phyloP scores from a whole-genome alignment of 2,888 invertebrate species.

The Andricus quercusramuli region DNA sequence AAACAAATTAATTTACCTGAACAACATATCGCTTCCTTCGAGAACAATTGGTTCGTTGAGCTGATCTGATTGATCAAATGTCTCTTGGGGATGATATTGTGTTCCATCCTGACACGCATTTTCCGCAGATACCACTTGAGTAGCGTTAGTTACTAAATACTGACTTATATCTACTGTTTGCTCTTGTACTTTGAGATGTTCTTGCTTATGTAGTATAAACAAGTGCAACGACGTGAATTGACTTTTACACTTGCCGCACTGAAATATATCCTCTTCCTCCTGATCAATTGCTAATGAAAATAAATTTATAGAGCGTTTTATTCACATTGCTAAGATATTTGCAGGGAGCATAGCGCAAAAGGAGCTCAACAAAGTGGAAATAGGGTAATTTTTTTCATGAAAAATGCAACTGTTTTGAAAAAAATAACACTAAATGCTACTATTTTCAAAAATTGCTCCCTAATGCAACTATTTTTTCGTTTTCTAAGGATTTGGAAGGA shows the following conservation, averaged over 20 bases:
- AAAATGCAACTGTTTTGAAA: no score
- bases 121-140: slow-evolving; percentile 63
- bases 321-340: not conserved
- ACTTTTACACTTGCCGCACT: slow-evolving; percentile 85
- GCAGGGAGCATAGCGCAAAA: no score
- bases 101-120: slow-evolving; percentile 66
- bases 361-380: no score
- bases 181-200: slow-evolving; percentile 72
- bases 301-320: slow-evolving; percentile 22
- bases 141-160: slow-evolving; percentile 71
- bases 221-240: slow-evolving; percentile 82
- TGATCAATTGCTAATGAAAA: slow-evolving; percentile 70
- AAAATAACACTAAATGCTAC: no score
- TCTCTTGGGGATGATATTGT: slow-evolving; percentile 69
- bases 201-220: slow-evolving; percentile 83
- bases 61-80: slow-evolving; percentile 67
- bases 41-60: slow-evolving; percentile 74
- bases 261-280: slow-evolving; percentile 85
- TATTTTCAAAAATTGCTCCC: no score
- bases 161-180: slow-evolving; percentile 73
- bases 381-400: no score
- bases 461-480: no score
- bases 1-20: slow-evolving; percentile 67
- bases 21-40: slow-evolving; percentile 75
- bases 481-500: no score